These are phyloP conservation scores for Apeira syringaria DNA, from an alignment of 2,888 invertebrate genomes.

Conservation along the genomic window DNA sequence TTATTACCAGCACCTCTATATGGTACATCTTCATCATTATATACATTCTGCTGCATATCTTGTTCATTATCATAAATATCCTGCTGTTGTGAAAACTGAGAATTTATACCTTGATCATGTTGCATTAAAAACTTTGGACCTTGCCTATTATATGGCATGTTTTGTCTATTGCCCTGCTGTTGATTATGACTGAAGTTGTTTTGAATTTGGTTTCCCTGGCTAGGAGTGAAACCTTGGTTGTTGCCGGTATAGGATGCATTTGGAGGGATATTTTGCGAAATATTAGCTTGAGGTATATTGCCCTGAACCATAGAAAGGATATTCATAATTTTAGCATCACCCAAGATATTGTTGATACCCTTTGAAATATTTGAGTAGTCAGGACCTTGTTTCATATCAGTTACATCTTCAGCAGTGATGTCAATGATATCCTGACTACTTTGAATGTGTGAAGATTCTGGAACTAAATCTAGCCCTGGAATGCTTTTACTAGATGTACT, in stretches of 20 bases:
- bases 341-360: conserved; percentile 85
- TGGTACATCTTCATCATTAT: conserved; percentile 1
- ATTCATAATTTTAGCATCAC: conserved; percentile 85
- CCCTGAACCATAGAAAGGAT: conserved; percentile 78
- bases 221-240: conserved; percentile 27
- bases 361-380: conserved; percentile 85
- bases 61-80: conserved; percentile 34
- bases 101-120: conserved; percentile 37
- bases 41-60: conserved; percentile 5
- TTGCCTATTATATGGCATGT: conserved; percentile 41
- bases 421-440: conserved; percentile 57
- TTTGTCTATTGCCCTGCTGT: conserved; percentile 44
- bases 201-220: conserved; percentile 47
- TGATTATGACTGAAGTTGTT: conserved; percentile 41
- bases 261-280: conserved; percentile 8
- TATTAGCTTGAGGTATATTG: conserved; percentile 20
- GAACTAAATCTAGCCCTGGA: conserved; percentile 89
- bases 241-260: conserved; percentile 16
- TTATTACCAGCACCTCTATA: conserved; percentile 7
- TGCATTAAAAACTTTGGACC: conserved; percentile 35
- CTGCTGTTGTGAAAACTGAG: conserved; percentile 36
- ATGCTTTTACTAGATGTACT: conserved; percentile 80
- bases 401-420: conserved; percentile 55
- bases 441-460: conserved; percentile 51
- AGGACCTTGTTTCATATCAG: conserved; percentile 43